These are phyloP conservation scores for Pyrocephalus nanus DNA, from an alignment of 2,797 vertebrate genomes.

Conservation along the genomic window DNA sequence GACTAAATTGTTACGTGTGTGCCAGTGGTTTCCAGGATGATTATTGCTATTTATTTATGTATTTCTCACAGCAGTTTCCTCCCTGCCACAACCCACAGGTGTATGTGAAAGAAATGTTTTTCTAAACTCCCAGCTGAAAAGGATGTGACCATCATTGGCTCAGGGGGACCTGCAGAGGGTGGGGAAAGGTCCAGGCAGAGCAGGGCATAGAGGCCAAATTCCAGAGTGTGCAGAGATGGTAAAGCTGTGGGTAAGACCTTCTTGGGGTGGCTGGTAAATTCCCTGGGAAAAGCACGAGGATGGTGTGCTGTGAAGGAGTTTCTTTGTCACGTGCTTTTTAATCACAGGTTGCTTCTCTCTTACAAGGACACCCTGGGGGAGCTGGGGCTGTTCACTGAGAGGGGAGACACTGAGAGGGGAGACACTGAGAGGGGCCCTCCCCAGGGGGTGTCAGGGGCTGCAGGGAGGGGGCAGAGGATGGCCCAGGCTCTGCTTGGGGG, in stretches of 20 bases:
- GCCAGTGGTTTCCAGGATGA: neutral
- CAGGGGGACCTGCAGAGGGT: too few species aligned
- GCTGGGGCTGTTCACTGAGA: neutral
- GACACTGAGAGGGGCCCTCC: neutral
- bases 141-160: too few species aligned
- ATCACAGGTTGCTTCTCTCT: neutral
- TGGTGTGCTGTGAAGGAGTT: neutral
- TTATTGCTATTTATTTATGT: neutral
- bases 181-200: too few species aligned
- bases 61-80: neutral
- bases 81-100: too few species aligned
- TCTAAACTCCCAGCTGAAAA: too few species aligned
- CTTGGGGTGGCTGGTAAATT: too few species aligned
- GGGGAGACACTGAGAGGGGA: too few species aligned
- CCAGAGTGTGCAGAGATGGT: too few species aligned
- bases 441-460: neutral
- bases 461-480: neutral
- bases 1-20: neutral
- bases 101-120: too few species aligned
- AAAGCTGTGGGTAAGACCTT: too few species aligned
- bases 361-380: neutral
- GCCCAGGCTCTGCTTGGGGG: neutral
- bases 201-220: too few species aligned
- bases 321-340: neutral
- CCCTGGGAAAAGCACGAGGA: neutral